phyloP scores from a whole-genome alignment of 92 coral and sea anemone genomes.

The Galaxea fascicularis region DNA sequence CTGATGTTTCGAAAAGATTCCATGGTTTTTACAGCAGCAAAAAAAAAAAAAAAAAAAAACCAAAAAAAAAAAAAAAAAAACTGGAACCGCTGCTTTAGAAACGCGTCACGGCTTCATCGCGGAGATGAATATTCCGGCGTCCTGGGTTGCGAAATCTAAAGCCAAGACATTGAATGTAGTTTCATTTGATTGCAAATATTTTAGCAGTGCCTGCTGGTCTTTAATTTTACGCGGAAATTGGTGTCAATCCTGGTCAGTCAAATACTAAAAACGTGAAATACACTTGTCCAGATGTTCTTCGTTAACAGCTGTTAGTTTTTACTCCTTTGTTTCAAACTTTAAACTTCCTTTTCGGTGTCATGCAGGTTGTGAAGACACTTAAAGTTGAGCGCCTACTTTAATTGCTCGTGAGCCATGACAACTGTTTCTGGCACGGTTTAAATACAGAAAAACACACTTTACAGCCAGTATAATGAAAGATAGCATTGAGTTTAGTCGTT shows the following conservation, averaged over 20 bases:
- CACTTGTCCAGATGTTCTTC: background rate
- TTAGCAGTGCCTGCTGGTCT: no score
- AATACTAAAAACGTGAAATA: background rate
- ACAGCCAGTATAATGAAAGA: no score
- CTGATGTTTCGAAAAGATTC: background rate
- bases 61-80: background rate
- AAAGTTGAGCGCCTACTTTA: background rate
- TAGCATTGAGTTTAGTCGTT: no score
- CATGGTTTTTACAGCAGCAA: background rate
- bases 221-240: no score
- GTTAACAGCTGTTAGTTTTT: background rate
- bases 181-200: no score
- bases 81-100: background rate
- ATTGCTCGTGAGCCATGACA: background rate
- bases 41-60: background rate
- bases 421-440: no score
- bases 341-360: background rate
- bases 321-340: conserved; percentile 15
- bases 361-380: background rate
- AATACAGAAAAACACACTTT: no score
- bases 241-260: background rate
- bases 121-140: no score
- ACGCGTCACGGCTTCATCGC: no score
- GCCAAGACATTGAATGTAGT: background rate
- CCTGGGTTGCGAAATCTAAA: background rate